Evolutionary conservation across 2,888 invertebrate genomes (phyloP).

Genomic region (Boloria euphrosyne): DNA sequence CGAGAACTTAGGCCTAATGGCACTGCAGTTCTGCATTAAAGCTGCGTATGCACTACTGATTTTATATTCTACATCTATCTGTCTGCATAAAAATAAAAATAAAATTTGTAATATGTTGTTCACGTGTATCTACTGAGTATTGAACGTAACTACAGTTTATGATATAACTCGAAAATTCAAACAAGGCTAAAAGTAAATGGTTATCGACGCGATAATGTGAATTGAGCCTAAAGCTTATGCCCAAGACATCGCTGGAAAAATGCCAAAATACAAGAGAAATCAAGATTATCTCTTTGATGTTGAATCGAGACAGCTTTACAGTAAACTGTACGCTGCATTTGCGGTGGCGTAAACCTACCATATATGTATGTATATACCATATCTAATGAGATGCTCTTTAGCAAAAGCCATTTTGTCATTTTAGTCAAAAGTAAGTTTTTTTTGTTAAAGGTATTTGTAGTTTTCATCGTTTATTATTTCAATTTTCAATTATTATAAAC

Average conservation of each 20-base stretch:
- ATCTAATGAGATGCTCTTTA: too few relatives aligned
- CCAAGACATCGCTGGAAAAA: conserved; percentile 48
- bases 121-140: too few relatives aligned
- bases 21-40: conserved; percentile 56
- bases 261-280: conserved; percentile 58
- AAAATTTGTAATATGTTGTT: too few relatives aligned
- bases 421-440: too few relatives aligned
- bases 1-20: conserved; percentile 62
- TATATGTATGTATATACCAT: too few relatives aligned
- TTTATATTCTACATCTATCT: too few relatives aligned
- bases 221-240: conserved; percentile 38
- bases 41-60: background rate
- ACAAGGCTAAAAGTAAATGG: background rate
- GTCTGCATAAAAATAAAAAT: background rate
- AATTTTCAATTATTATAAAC: too few relatives aligned
- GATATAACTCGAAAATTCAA: background rate
- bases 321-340: conserved; percentile 21
- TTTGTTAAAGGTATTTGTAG: too few relatives aligned
- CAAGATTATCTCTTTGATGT: conserved; percentile 45
- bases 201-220: conserved; percentile 2
- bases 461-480: too few relatives aligned
- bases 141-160: background rate
- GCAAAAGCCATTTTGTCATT: too few relatives aligned
- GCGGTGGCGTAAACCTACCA: conserved; percentile 7
- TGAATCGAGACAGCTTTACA: conserved; percentile 16